Percentiles rank a stretch among this genome's conserved stretches.
Conservation (phyloP, 2,113 vertebrate species). For the Columbina picui region DNA sequence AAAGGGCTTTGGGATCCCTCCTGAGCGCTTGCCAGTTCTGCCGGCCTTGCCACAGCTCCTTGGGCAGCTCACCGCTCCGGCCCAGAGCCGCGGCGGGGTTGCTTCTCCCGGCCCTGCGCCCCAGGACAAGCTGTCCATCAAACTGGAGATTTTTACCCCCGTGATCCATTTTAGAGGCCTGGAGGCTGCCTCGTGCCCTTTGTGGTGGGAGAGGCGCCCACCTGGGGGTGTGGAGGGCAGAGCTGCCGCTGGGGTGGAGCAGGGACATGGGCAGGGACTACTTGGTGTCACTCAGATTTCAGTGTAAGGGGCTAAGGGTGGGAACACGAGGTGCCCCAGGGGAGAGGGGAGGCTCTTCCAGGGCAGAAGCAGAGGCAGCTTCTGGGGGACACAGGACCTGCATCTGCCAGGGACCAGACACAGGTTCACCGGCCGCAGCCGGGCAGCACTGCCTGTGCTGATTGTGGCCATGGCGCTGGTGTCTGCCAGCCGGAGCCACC, state of each 20-base stretch:
- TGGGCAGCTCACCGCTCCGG: not conserved
- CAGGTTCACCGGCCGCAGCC: not conserved
- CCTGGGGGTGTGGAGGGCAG: not conserved
- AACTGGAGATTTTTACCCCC: not conserved
- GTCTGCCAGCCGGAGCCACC: not conserved
- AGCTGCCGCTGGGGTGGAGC: not conserved
- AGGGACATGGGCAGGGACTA: not conserved
- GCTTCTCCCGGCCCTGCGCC: not conserved
- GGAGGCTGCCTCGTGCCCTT: not conserved
- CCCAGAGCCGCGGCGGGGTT: not conserved
- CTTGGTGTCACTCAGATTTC: not conserved
- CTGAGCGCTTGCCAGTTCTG: not conserved
- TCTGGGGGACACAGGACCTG: not conserved
- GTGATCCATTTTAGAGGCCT: not conserved
- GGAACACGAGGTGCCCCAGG: not conserved
- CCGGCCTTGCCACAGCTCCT: not conserved
- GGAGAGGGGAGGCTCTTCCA: not conserved
- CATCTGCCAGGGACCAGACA: conserved; percentile 42
- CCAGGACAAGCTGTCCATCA: not conserved
- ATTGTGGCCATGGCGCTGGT: not conserved
- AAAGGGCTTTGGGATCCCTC: not conserved
- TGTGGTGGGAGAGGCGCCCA: not conserved
- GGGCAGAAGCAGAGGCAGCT: not conserved
- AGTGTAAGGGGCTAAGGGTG: not conserved
- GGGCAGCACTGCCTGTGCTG: not conserved